These are phyloP conservation scores for Trichogramma pretiosum DNA, from an alignment of 1,140 invertebrate genomes.

Conservation along the genomic window DNA sequence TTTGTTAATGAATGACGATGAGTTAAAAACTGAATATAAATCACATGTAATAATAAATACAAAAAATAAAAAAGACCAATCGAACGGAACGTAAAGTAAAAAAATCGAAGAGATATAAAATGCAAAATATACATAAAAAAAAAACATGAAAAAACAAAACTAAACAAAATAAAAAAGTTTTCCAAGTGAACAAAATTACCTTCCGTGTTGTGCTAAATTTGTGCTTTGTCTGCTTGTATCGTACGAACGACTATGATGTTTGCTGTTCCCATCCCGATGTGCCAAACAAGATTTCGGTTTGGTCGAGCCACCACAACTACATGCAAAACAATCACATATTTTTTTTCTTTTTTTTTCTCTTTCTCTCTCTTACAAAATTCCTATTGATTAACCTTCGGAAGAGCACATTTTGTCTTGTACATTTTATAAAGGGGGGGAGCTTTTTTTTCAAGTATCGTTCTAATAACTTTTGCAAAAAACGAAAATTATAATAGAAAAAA, in stretches of 20 bases:
- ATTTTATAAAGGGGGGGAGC: too few species aligned
- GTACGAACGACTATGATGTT: conserved; percentile 47
- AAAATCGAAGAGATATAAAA: not conserved
- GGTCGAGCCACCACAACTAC: conserved; percentile 56
- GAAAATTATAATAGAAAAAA: too few species aligned
- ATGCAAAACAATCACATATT: conserved; percentile 45
- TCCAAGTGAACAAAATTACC: conserved; percentile 42
- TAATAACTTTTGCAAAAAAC: too few species aligned
- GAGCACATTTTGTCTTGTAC: too few species aligned
- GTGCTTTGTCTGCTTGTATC: conserved; percentile 44
- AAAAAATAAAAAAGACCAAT: conserved; percentile 6
- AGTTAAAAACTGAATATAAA: conserved; percentile 29
- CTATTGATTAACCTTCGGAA: conserved; percentile 16
- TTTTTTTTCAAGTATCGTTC: too few species aligned
- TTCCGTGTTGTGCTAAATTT: conserved; percentile 46
- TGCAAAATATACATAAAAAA: too few species aligned
- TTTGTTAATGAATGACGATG: conserved; percentile 13
- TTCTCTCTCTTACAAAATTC: conserved; percentile 39
- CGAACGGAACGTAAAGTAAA: not conserved
- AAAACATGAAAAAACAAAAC: not conserved
- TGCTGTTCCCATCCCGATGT: conserved; percentile 52
- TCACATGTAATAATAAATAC: conserved; percentile 13
- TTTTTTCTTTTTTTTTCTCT: too few species aligned
- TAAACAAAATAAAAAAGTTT: too few species aligned
- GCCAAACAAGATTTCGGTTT: conserved; percentile 72